Conservation (phyloP, 2,888 invertebrate species). For the Bruchidius siliquastri region DNA sequence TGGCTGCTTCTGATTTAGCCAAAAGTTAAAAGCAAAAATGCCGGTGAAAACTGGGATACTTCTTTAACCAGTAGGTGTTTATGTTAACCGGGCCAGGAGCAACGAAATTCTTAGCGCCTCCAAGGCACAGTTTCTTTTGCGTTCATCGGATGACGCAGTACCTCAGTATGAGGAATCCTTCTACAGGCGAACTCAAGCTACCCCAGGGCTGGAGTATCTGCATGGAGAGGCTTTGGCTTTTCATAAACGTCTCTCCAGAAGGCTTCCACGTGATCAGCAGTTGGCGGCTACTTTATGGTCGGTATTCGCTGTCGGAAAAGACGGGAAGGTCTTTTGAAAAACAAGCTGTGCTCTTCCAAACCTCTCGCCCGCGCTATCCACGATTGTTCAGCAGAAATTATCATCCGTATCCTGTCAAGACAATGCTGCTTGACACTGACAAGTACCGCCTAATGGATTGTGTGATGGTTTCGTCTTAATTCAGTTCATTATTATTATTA, state of each 20-base stretch:
- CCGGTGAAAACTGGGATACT: not conserved
- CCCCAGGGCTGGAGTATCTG: not conserved
- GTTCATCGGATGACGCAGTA: not conserved
- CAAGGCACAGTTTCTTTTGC: not conserved
- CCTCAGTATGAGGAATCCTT: not conserved
- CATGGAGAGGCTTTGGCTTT: not conserved
- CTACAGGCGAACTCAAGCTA: not conserved
- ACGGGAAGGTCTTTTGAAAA: not conserved
- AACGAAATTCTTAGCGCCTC: not conserved
- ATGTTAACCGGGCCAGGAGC: not conserved
- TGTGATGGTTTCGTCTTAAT: not conserved
- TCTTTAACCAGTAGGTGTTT: not conserved
- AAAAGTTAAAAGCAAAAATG: not conserved
- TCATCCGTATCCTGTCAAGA: not conserved
- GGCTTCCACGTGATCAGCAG: not conserved
- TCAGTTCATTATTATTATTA: no score
- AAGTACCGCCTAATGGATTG: not conserved
- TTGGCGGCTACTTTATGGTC: not conserved
- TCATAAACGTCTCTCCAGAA: not conserved
- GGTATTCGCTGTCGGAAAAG: not conserved
- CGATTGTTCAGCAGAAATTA: not conserved
- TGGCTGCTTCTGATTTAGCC: not conserved
- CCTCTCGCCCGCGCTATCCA: not conserved
- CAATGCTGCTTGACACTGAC: not conserved
- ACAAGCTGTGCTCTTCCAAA: not conserved